A percentile compares a stretch with the other conserved stretches of the same genome.
Conservation (phyloP, 2,888 invertebrate genomes). For the Sminthurides aquaticus region DNA sequence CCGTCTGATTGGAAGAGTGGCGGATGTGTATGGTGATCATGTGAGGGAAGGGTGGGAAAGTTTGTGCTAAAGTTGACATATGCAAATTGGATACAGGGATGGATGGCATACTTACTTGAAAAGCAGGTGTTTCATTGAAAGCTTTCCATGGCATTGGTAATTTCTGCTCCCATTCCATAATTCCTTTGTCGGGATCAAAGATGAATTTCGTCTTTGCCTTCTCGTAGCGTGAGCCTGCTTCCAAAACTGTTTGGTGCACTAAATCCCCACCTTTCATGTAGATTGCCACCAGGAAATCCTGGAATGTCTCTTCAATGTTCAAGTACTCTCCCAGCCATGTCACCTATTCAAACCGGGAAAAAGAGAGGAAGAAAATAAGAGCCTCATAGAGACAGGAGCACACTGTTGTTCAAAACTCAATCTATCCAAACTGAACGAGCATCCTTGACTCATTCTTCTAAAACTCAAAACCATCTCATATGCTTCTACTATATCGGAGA, state of each 20-base stretch:
- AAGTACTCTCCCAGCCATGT: slow-evolving; percentile 70
- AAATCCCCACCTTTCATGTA: slow-evolving; percentile 65
- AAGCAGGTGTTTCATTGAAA: slow-evolving; percentile 77
- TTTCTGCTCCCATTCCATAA: slow-evolving; percentile 73
- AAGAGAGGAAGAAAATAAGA: not conserved
- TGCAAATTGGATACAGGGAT: slow-evolving; percentile 5
- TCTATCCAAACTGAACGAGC: too few species aligned
- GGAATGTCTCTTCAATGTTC: slow-evolving; percentile 61
- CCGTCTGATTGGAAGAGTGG: too few species aligned
- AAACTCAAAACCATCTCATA: too few species aligned
- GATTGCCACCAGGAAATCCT: slow-evolving; percentile 57
- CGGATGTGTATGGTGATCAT: not conserved
- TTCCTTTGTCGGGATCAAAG: slow-evolving; percentile 70
- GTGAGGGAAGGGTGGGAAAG: not conserved
- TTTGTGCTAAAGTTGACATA: not conserved
- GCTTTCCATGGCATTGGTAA: slow-evolving; percentile 86
- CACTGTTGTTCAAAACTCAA: too few species aligned
- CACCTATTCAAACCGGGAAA: slow-evolving; percentile 30
- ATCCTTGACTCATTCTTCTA: too few species aligned
- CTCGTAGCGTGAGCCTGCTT: slow-evolving; percentile 67
- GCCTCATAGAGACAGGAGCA: too few species aligned
- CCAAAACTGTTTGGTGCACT: slow-evolving; percentile 63
- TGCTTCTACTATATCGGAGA: too few species aligned
- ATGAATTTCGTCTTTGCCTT: slow-evolving; percentile 79
- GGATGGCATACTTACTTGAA: slow-evolving; percentile 50